Percentiles rank a stretch among this genome's conserved stretches.
These are phyloP conservation scores for Sebastiscus tertius DNA, from an alignment of 2,797 vertebrate genomes.

Conservation along the genomic window DNA sequence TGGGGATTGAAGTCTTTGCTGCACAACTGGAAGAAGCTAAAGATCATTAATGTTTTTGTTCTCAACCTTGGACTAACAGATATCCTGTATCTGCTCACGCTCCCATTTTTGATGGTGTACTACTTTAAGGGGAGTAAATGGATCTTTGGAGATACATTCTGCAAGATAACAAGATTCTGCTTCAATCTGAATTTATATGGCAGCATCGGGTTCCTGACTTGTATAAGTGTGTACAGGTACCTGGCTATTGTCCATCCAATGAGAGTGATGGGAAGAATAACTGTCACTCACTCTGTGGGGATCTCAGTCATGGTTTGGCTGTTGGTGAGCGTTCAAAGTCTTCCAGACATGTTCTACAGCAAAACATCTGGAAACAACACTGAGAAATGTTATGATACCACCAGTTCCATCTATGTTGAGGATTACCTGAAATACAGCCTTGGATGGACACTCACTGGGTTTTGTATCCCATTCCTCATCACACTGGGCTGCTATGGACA, in stretches of 20 bases:
- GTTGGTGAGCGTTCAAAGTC: conserved; percentile 73
- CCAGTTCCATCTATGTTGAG: neutral
- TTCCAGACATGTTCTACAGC: conserved; percentile 77
- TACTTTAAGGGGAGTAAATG: conserved; percentile 68
- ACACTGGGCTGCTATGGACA: conserved; percentile 85
- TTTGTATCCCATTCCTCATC: conserved; percentile 81
- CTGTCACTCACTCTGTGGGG: neutral
- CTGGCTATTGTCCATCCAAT: conserved; percentile 84
- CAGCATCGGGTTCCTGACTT: conserved; percentile 88
- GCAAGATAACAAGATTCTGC: conserved; percentile 81
- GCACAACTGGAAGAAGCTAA: conserved; percentile 64
- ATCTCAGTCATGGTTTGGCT: conserved; percentile 75
- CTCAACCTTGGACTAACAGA: conserved; percentile 80
- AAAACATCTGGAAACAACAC: neutral
- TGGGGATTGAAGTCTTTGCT: conserved; percentile 82
- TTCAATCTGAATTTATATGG: conserved; percentile 88
- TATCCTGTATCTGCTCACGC: conserved; percentile 78
- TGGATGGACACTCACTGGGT: conserved; percentile 75
- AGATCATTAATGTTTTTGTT: conserved; percentile 74
- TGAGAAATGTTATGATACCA: conserved; percentile 74
- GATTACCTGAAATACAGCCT: conserved; percentile 79
- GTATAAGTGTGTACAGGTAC: conserved; percentile 85
- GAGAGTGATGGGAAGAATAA: conserved; percentile 75
- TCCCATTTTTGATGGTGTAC: conserved; percentile 84
- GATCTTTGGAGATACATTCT: conserved; percentile 83